Evolutionary conservation across 2,888 invertebrate genomes (phyloP).

Genomic region (Unio pictorum): DNA sequence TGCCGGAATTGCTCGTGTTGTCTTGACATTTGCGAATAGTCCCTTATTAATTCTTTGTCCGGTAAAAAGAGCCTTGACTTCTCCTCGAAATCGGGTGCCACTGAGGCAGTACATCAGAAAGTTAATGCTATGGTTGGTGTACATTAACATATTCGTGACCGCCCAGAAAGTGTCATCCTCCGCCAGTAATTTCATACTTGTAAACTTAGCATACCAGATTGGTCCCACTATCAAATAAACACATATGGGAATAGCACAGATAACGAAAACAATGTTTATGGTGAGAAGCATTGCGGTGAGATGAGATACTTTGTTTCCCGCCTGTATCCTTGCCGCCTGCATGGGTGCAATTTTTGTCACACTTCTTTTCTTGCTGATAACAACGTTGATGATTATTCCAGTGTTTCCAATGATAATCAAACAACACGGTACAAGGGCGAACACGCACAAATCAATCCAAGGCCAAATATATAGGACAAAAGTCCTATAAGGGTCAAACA

Average conservation of each 20-base stretch:
- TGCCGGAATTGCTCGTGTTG: no score
- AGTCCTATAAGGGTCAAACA: constrained; percentile 21
- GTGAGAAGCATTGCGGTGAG: constrained; percentile 45
- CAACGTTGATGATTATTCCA: constrained; percentile 44
- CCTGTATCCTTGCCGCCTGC: neutral
- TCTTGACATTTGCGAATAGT: no score
- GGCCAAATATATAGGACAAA: constrained; percentile 42
- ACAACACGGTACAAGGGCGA: constrained; percentile 48
- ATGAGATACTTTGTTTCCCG: constrained; percentile 34
- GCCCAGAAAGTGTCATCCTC: constrained; percentile 35
- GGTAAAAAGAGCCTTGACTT: constrained; percentile 36
- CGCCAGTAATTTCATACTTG: constrained; percentile 10
- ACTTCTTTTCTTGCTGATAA: constrained; percentile 25
- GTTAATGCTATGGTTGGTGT: constrained; percentile 50
- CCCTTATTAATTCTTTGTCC: no score
- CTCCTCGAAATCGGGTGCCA: constrained; percentile 52
- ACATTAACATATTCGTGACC: constrained; percentile 45
- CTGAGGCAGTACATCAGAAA: constrained; percentile 54
- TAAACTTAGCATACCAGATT: constrained; percentile 15
- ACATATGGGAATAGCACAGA: constrained; percentile 47
- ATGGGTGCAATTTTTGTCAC: constrained; percentile 8
- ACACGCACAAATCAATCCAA: constrained; percentile 55
- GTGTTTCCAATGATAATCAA: constrained; percentile 50
- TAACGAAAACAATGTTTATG: constrained; percentile 44
- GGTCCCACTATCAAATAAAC: constrained; percentile 42